Evolutionary conservation across 2,113 vertebrate genomes (phyloP).

Genomic region (Motacilla tschutschensis): DNA sequence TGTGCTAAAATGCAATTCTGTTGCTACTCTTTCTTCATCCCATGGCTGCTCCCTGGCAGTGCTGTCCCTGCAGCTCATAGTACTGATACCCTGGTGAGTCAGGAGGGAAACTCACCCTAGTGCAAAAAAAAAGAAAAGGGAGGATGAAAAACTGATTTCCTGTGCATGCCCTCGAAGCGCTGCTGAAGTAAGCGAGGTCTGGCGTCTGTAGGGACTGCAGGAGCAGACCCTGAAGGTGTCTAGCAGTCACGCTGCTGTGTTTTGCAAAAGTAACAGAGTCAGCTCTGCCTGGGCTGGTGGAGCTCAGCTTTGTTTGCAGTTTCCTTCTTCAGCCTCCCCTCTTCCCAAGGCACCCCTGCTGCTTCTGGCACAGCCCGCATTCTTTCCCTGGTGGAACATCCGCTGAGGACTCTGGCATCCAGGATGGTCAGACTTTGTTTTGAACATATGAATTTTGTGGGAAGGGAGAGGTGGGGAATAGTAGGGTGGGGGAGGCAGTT

Average conservation of each 20-base stretch:
- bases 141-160: not conserved
- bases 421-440: not conserved
- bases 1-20: not conserved
- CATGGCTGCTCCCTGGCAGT: not conserved
- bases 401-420: not conserved
- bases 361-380: not conserved
- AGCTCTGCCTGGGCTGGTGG: not conserved
- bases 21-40: not conserved
- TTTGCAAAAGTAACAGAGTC: not conserved
- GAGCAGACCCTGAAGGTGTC: not conserved
- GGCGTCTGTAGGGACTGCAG: not conserved
- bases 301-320: not conserved
- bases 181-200: not conserved
- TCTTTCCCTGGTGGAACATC: not conserved
- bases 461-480: not conserved
- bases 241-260: rapidly evolving
- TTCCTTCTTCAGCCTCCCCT: not conserved
- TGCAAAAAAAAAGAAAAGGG: not conserved
- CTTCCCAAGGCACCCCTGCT: not conserved
- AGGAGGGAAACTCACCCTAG: not conserved
- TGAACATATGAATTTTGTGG: not conserved
- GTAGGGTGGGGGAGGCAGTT: not conserved
- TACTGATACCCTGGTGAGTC: not conserved
- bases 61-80: not conserved
- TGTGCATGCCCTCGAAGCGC: rapidly evolving